Evolutionary conservation across 2,113 vertebrate genomes (phyloP).

Genomic region (Nansenia antarctica): DNA sequence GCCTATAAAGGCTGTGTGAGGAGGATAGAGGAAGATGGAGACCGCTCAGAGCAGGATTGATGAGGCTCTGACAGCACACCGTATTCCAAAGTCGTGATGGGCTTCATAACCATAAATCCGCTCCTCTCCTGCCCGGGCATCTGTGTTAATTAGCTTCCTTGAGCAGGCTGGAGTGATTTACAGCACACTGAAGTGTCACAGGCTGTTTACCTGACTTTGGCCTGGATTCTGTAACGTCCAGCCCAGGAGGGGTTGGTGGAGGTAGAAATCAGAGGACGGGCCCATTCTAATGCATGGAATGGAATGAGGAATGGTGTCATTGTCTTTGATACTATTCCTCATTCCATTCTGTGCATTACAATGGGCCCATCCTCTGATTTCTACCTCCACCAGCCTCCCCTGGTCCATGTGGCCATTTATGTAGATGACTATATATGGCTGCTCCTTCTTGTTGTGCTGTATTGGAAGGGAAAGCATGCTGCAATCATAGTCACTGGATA

Average conservation of each 20-base stretch:
- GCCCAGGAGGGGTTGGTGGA: no score
- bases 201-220: constrained; percentile 9
- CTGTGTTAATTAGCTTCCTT: constrained; percentile 50
- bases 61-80: constrained; percentile 30
- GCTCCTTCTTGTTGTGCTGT: no score
- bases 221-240: neutral
- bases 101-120: constrained; percentile 44
- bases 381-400: no score
- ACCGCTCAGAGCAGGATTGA: constrained; percentile 37
- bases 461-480: neutral
- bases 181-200: neutral
- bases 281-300: no score
- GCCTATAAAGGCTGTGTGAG: constrained; percentile 17
- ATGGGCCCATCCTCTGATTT: no score
- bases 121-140: neutral
- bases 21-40: constrained; percentile 32
- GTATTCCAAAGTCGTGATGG: constrained; percentile 26
- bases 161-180: constrained; percentile 32
- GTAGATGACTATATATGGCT: neutral
- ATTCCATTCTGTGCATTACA: no score
- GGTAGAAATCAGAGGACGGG: no score
- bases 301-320: no score
- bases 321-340: no score
- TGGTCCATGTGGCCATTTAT: no score
- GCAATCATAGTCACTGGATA: no score